Evolutionary conservation across 1,140 invertebrate species (phyloP).

Genomic region (Anadara kagoshimensis): DNA sequence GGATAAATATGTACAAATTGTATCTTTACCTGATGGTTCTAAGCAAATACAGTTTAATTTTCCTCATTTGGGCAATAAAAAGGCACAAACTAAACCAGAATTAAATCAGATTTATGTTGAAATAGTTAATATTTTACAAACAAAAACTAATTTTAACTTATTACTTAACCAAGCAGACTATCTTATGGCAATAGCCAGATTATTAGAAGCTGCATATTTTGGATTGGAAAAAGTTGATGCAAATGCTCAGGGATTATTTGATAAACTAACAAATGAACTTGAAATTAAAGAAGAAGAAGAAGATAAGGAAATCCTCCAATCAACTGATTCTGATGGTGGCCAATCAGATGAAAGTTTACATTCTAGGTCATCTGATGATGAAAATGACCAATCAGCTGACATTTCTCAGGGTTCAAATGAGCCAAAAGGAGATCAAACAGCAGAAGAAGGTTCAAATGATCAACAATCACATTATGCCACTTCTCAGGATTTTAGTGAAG

Average conservation of each 20-base stretch:
- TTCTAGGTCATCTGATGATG: too few relatives aligned
- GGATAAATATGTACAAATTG: slow-evolving; percentile 45
- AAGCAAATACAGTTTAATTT: slow-evolving; percentile 57
- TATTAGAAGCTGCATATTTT: slow-evolving; percentile 63
- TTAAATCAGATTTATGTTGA: slow-evolving; percentile 64
- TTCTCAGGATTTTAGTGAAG: too few relatives aligned
- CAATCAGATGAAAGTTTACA: too few relatives aligned
- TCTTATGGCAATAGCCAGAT: slow-evolving; percentile 56
- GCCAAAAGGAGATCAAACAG: too few relatives aligned
- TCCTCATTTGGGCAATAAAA: slow-evolving; percentile 33
- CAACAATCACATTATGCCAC: too few relatives aligned
- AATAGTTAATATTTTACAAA: slow-evolving; percentile 50
- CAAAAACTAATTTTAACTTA: slow-evolving; percentile 59
- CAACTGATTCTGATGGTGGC: too few relatives aligned
- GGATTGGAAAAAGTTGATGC: slow-evolving; percentile 46
- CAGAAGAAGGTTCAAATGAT: too few relatives aligned
- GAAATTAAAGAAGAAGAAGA: slow-evolving; percentile 24
- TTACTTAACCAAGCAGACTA: slow-evolving; percentile 54
- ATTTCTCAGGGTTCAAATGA: too few relatives aligned
- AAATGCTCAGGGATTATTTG: slow-evolving; percentile 41
- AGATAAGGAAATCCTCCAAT: too few relatives aligned
- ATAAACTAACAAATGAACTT: slow-evolving; percentile 48
- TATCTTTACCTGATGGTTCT: slow-evolving; percentile 54
- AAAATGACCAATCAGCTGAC: too few relatives aligned
- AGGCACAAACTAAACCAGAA: slow-evolving; percentile 37